These are phyloP conservation scores for Ormia ochracea DNA, from an alignment of 2,888 invertebrate genomes.

Conservation along the genomic window DNA sequence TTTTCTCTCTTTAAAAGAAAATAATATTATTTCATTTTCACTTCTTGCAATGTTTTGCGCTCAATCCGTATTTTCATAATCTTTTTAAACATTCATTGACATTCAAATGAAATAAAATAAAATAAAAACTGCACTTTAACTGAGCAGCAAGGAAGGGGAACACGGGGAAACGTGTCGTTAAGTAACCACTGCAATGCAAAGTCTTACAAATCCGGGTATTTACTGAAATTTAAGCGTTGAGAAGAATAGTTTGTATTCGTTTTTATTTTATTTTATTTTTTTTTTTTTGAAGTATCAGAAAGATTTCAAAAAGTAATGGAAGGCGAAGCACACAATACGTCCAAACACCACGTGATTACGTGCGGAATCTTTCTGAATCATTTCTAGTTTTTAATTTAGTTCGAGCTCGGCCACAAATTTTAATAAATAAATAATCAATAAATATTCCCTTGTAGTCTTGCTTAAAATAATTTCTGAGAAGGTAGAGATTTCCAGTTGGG, in stretches of 20 bases:
- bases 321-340: too few relatives aligned
- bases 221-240: background rate
- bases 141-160: background rate
- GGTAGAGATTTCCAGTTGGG: too few relatives aligned
- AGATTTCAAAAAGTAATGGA: background rate
- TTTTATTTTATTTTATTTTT: too few relatives aligned
- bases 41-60: background rate
- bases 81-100: conserved; percentile 57
- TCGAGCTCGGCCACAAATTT: too few relatives aligned
- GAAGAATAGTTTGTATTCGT: background rate
- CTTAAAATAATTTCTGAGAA: too few relatives aligned
- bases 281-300: background rate
- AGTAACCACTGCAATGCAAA: background rate
- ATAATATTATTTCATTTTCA: conserved; percentile 8
- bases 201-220: background rate
- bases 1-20: conserved; percentile 15
- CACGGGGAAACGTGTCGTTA: background rate
- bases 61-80: conserved; percentile 41
- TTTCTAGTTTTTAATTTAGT: too few relatives aligned
- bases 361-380: too few relatives aligned
- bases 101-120: conserved; percentile 45
- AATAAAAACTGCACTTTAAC: conserved; percentile 23
- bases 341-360: too few relatives aligned
- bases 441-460: too few relatives aligned
- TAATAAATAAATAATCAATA: too few relatives aligned